phyloP scores from a whole-genome alignment of 2,113 vertebrate genomes.

The Lampris megalopsis region DNA sequence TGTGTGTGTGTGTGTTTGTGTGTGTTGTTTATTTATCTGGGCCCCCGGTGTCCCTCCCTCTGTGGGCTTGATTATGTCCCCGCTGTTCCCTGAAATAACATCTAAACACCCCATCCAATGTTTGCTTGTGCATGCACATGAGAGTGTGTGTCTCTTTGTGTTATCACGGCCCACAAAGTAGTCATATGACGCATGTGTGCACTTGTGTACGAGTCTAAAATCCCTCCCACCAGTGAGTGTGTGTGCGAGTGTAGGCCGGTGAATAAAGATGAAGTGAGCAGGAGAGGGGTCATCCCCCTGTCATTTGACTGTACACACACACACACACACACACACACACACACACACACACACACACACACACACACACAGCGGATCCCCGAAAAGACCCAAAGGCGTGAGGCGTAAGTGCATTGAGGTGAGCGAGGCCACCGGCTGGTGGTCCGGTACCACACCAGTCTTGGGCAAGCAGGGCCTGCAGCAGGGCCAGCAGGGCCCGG shows the following conservation, averaged over 20 bases:
- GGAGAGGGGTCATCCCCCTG: not conserved
- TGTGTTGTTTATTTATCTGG: slow-evolving; percentile 63
- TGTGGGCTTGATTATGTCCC: slow-evolving; percentile 49
- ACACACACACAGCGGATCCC: not conserved
- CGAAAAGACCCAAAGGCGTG: too few relatives aligned
- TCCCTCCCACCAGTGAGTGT: not conserved
- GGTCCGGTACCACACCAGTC: not conserved
- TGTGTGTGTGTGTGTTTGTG: slow-evolving; percentile 28
- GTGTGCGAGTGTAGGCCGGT: not conserved
- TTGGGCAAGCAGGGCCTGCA: not conserved
- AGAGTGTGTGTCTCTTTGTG: slow-evolving; percentile 8
- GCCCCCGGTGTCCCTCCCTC: slow-evolving; percentile 44
- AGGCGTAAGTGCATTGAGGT: too few relatives aligned
- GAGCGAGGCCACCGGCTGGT: not conserved
- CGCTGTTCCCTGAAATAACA: slow-evolving; percentile 63
- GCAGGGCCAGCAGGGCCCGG: slow-evolving; percentile 10
- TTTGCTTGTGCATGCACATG: not conserved
- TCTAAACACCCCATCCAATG: slow-evolving; percentile 41
- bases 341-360: not conserved
- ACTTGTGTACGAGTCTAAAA: not conserved
- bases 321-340: slow-evolving; percentile 1
- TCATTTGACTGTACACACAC: not conserved
- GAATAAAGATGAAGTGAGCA: too few relatives aligned
- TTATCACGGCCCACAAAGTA: slow-evolving; percentile 1
- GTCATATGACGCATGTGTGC: not conserved